phyloP scores from a whole-genome alignment of 1,140 invertebrate genomes.

The Stenopsyche tienmushanensis region DNA sequence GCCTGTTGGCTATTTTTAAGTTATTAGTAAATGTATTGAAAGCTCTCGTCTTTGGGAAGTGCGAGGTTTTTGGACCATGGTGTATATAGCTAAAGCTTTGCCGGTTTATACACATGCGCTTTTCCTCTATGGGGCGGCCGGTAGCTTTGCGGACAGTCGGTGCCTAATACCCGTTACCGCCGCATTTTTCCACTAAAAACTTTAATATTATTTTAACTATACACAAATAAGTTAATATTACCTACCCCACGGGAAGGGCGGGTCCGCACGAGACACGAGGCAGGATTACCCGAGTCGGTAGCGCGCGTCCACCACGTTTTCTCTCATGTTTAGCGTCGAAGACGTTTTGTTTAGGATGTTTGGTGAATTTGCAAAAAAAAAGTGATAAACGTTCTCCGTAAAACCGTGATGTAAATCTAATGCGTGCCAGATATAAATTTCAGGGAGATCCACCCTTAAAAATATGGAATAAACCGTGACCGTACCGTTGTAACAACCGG shows the following conservation, averaged over 20 bases:
- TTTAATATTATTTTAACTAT: no score
- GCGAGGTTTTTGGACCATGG: background rate
- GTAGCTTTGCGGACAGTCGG: constrained; percentile 38
- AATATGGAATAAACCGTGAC: no score
- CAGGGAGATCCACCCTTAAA: background rate
- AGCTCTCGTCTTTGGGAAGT: no score
- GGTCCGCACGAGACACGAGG: no score
- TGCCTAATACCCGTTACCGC: constrained; percentile 38
- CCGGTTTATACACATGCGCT: constrained; percentile 37
- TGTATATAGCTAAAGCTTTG: constrained; percentile 21
- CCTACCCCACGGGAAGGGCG: background rate
- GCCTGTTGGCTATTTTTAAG: no score
- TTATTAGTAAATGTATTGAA: no score
- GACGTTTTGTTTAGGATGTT: background rate
- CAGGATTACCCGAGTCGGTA: no score
- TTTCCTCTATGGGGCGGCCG: constrained; percentile 35
- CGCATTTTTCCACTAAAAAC: constrained; percentile 40
- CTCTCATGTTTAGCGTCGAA: no score
- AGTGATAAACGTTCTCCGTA: background rate
- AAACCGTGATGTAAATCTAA: background rate
- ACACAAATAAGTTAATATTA: no score
- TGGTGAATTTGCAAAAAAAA: background rate
- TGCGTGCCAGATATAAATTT: background rate
- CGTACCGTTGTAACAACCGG: background rate
- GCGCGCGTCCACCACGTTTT: no score